A percentile compares a stretch with the other conserved stretches of the same genome.
Conservation (phyloP, 2,888 invertebrate species). For the Globia sparganii region DNA sequence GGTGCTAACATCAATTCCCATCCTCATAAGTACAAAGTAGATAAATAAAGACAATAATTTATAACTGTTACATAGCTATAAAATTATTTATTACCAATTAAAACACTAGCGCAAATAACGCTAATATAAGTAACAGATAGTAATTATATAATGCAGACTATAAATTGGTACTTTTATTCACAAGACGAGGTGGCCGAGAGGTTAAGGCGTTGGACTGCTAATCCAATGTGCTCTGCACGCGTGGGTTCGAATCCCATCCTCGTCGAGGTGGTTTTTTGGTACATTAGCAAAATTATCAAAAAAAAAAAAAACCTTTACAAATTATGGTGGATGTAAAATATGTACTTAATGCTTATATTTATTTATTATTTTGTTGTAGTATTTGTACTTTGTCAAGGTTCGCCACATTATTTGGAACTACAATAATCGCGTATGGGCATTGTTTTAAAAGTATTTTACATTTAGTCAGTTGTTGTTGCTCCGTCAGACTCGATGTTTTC, state of each 20-base stretch:
- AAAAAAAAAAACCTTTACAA: background rate
- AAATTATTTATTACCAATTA: background rate
- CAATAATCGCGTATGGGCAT: no score
- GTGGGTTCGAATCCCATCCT: constrained; percentile 96
- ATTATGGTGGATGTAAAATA: no score
- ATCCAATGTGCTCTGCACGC: constrained; percentile 96
- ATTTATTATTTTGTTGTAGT: no score
- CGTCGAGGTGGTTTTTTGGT: constrained; percentile 84
- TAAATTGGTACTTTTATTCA: constrained; percentile 23
- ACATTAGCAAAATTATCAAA: background rate
- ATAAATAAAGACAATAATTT: background rate
- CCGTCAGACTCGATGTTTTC: no score
- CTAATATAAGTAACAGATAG: background rate
- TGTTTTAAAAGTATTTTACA: no score
- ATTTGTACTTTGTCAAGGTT: no score
- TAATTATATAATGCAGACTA: background rate
- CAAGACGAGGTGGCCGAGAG: constrained; percentile 95
- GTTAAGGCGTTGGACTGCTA: constrained; percentile 96
- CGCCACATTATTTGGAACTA: no score
- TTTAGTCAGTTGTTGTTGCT: no score
- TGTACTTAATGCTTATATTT: no score
- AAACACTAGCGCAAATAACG: constrained; percentile 11
- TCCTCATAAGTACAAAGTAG: background rate
- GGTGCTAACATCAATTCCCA: no score
- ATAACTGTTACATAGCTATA: background rate